phyloP scores from a whole-genome alignment of 1,140 invertebrate species.

The Listronotus oregonensis region DNA sequence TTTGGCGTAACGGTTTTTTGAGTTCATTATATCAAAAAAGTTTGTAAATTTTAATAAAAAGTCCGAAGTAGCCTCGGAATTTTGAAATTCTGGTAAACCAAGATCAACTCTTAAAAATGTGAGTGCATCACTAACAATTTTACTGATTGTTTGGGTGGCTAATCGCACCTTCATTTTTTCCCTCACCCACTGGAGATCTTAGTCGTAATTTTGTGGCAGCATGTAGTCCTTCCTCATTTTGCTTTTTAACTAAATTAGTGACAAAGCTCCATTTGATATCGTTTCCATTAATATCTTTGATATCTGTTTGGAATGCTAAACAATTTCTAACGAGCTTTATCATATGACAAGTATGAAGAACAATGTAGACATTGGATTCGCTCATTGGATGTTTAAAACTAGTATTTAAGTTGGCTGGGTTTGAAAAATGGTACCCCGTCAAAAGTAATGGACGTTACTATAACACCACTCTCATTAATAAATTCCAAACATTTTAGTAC shows the following conservation, averaged over 20 bases:
- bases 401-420: conserved; percentile 40
- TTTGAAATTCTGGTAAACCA: conserved; percentile 39
- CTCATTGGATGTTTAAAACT: conserved; percentile 22
- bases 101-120: conserved; percentile 21
- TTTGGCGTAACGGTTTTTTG: conserved; percentile 31
- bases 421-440: conserved; percentile 34
- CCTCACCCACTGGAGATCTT: conserved; percentile 40
- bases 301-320: conserved; percentile 12
- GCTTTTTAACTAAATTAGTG: conserved; percentile 25
- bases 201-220: conserved; percentile 42
- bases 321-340: conserved; percentile 35
- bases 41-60: conserved; percentile 39
- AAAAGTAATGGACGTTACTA: conserved; percentile 19
- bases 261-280: conserved; percentile 37
- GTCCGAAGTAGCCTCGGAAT: conserved; percentile 20
- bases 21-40: conserved; percentile 50
- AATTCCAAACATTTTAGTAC: conserved; percentile 17
- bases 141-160: conserved; percentile 47
- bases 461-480: conserved; percentile 8
- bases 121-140: conserved; percentile 43
- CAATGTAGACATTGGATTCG: conserved; percentile 20
- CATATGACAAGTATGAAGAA: conserved; percentile 33
- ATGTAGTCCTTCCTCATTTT: conserved; percentile 40
- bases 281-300: conserved; percentile 5
- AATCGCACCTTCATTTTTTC: conserved; percentile 50